Evolutionary conservation across 1,140 invertebrate genomes (phyloP).

Genomic region (Euura lappo): DNA sequence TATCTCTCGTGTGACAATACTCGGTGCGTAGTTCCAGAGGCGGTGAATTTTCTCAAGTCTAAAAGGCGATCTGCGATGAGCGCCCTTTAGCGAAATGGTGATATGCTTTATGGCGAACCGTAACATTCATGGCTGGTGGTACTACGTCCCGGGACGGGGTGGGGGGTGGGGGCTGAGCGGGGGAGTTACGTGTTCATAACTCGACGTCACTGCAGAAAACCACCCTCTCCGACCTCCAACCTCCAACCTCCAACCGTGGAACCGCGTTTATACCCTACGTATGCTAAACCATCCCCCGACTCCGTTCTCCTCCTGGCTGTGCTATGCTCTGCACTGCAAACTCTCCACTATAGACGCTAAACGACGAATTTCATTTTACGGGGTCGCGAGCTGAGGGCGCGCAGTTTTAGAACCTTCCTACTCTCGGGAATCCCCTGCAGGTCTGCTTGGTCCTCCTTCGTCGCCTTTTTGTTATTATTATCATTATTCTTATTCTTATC

Average conservation of each 20-base stretch:
- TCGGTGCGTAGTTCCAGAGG: no score
- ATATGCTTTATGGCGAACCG: slow-evolving; percentile 45
- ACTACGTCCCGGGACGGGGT: not conserved
- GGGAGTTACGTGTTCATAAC: slow-evolving; percentile 38
- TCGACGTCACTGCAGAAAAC: slow-evolving; percentile 28
- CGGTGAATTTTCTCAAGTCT: not conserved
- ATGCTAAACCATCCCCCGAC: no score
- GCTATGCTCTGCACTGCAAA: no score
- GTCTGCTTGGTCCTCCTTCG: no score
- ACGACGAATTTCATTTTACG: slow-evolving; percentile 35
- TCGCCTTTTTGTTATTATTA: no score
- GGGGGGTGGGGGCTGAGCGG: not conserved
- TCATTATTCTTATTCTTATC: no score
- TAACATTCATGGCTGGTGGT: slow-evolving; percentile 26
- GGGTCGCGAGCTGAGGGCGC: not conserved
- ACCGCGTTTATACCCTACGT: no score
- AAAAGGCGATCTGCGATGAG: slow-evolving; percentile 26
- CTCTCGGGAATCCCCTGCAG: no score
- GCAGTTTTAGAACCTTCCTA: no score
- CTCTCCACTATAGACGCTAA: slow-evolving; percentile 20
- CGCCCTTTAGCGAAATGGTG: slow-evolving; percentile 37
- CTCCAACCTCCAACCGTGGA: no score
- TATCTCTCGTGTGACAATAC: no score
- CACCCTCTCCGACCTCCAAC: slow-evolving; percentile 8
- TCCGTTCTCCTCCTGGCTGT: no score